phyloP scores from a whole-genome alignment of 2,113 vertebrate species.

The Leptodactylus fuscus region DNA sequence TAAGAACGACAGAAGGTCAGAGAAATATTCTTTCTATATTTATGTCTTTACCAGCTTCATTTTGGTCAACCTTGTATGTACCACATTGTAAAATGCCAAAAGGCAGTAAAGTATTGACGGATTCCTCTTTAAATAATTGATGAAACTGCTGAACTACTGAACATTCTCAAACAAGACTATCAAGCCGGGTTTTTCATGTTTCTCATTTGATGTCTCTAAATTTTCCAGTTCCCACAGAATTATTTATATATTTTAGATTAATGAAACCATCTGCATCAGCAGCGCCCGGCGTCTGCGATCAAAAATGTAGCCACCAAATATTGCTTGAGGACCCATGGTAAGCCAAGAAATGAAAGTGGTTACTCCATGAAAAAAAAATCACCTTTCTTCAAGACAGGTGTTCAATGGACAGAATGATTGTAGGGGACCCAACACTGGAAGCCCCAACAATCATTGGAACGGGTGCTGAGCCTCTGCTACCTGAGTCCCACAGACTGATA shows the following conservation, averaged over 20 bases:
- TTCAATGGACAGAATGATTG: too few species aligned
- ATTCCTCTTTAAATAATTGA: neutral
- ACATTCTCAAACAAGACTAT: neutral
- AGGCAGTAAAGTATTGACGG: neutral
- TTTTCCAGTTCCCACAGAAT: neutral
- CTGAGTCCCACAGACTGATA: too few species aligned
- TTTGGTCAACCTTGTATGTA: neutral
- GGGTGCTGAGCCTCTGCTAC: too few species aligned
- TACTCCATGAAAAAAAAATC: too few species aligned
- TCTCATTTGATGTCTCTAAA: neutral
- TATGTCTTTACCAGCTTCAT: neutral
- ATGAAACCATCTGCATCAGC: neutral
- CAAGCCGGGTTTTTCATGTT: neutral
- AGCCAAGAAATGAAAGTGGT: too few species aligned
- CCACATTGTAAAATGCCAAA: neutral
- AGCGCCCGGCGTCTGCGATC: neutral
- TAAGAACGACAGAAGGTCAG: neutral
- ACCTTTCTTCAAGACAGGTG: too few species aligned
- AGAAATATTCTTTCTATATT: neutral
- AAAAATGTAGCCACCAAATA: neutral
- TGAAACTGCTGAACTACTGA: neutral
- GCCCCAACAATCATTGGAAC: too few species aligned
- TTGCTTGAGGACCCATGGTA: too few species aligned
- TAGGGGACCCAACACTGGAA: too few species aligned
- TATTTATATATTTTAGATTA: neutral